Conservation (phyloP, 2,113 vertebrate species). For the Dipodomys merriami region DNA sequence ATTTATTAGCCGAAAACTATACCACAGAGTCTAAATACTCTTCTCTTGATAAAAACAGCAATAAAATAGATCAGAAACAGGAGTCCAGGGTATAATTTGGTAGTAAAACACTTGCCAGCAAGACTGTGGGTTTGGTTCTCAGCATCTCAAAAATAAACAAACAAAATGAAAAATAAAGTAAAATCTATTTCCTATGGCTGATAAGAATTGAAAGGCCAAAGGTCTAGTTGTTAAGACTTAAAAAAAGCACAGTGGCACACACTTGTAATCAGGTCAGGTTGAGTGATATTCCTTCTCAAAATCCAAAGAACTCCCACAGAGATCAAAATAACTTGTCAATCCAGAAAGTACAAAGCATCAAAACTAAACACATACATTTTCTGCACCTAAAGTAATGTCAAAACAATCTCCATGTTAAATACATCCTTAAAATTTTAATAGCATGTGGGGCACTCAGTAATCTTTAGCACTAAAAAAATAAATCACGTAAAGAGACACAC, state of each 20-base stretch:
- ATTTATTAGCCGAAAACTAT: constrained; percentile 34
- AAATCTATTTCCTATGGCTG: neutral
- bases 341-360: constrained; percentile 18
- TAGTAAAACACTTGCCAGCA: too few relatives aligned
- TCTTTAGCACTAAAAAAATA: neutral
- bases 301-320: neutral
- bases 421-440: neutral
- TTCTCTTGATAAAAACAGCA: constrained; percentile 10
- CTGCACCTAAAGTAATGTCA: neutral
- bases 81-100: too few relatives aligned
- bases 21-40: neutral
- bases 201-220: neutral
- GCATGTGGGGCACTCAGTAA: neutral
- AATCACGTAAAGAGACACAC: neutral
- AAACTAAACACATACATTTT: neutral
- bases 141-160: neutral
- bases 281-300: neutral
- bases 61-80: neutral
- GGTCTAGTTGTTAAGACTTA: neutral
- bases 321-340: neutral
- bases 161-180: constrained; percentile 13
- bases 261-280: neutral
- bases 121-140: neutral
- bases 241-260: neutral
- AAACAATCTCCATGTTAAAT: constrained; percentile 38